Evolutionary conservation across 2,888 invertebrate genomes (phyloP), one percentile per base, ranked within the genome.

Genomic region (Lucinisca nassula): DNA sequence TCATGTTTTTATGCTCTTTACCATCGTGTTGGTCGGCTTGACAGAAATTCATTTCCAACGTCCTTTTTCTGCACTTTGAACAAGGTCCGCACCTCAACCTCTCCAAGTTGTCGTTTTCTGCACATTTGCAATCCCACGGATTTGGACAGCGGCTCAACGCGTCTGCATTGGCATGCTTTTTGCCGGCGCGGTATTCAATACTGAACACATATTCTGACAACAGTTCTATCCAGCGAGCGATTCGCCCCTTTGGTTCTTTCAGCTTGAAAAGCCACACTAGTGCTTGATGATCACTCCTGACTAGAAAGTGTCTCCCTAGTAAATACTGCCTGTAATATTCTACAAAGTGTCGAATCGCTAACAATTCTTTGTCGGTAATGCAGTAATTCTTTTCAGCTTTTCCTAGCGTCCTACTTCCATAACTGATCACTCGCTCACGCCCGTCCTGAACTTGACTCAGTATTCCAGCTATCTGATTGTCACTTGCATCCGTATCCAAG

Each of bases 101-200:
- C 35, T 80, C 76, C 12, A 45, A 6, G 24, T 75, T 83, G 45
- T 83, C 83, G n/a, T 14, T 38, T n/a, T 82, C 24, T 12, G 58
- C n/a, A 79, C 85, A 88, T 14, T 75, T 32, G 45, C 89, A 89
- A 24, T 89, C 84, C 35, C 75, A 51, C 12, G 89, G 89, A 78
- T 84, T 72, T 61, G 61, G 49, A 38, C 79, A 82, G 40, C 90
- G 17, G 21, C 86, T 84, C 80, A 91, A 45, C 0, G 85, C 75
- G 75, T 90, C 91, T 4, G 87, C 88, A 82, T 91, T 87, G 2
- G 35, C 51, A 51, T 92, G 89, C 61, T 88, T 84, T 12, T 45
- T 72, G 14, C 91, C 91, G 4, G 85, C 58, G 35, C 87, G 72
- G 58, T 89, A n/a, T 72, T 88, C 88, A 37, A 88, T 77, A 8